Evolutionary conservation across 2,888 invertebrate genomes (phyloP).

Genomic region (Dicyrtomina minuta): DNA sequence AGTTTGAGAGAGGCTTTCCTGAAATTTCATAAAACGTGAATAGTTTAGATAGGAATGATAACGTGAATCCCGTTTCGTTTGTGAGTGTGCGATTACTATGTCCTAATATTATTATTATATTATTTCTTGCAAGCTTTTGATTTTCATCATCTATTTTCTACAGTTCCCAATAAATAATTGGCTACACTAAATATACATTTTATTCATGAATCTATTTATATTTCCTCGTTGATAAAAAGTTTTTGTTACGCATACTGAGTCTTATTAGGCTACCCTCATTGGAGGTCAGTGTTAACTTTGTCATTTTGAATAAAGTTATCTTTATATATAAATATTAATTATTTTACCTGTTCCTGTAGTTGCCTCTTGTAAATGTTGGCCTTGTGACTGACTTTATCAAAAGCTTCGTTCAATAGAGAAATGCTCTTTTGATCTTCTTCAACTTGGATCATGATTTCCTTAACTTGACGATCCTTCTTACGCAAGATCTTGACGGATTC

Average conservation of each 20-base stretch:
- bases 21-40: constrained; percentile 48
- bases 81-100: not conserved
- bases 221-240: no score
- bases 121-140: not conserved
- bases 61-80: not conserved
- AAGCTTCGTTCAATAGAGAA: constrained; percentile 81
- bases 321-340: no score
- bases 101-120: not conserved
- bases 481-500: constrained; percentile 95
- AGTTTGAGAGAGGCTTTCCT: constrained; percentile 90
- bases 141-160: no score
- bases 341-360: constrained; percentile 79
- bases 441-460: constrained; percentile 91
- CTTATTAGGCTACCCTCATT: no score
- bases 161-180: no score
- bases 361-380: constrained; percentile 93
- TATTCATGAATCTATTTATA: no score
- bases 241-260: no score
- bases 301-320: no score
- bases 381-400: constrained; percentile 85
- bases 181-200: no score
- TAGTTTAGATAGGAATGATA: not conserved
- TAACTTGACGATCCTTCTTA: constrained; percentile 96
- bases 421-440: constrained; percentile 98
- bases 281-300: no score